phyloP scores from a whole-genome alignment of 2,888 invertebrate genomes.

The Drosophila ezoana region DNA sequence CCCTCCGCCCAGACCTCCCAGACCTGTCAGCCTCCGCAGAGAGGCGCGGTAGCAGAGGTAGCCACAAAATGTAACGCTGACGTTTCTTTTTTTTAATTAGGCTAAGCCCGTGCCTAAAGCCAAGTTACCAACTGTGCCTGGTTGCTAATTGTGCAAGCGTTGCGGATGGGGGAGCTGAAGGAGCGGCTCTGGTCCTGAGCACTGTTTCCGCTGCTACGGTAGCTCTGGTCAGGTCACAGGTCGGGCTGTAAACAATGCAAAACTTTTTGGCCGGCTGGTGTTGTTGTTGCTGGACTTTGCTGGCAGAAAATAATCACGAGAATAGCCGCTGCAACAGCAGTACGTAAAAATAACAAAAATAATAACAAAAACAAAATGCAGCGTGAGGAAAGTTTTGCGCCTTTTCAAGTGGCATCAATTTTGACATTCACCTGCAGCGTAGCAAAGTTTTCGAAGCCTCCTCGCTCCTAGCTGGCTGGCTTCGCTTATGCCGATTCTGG shows the following conservation, averaged over 20 bases:
- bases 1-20: not conserved
- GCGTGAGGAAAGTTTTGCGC: slow-evolving; percentile 61
- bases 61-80: slow-evolving; percentile 68
- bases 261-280: slow-evolving; percentile 46
- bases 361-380: slow-evolving; percentile 24
- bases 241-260: slow-evolving; percentile 43
- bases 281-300: slow-evolving; percentile 29
- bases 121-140: slow-evolving; percentile 67
- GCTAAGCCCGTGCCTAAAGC: slow-evolving; percentile 71
- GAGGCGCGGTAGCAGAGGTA: slow-evolving; percentile 13
- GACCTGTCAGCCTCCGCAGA: slow-evolving; percentile 6
- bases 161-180: not conserved
- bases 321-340: slow-evolving; percentile 28
- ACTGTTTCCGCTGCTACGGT: slow-evolving; percentile 30
- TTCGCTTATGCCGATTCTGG: slow-evolving; percentile 62
- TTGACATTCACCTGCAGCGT: slow-evolving; percentile 83
- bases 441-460: slow-evolving; percentile 54
- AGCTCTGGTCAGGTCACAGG: slow-evolving; percentile 38
- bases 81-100: slow-evolving; percentile 75
- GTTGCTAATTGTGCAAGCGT: slow-evolving; percentile 55
- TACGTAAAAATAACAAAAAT: slow-evolving; percentile 16
- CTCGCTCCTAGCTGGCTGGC: slow-evolving; percentile 32
- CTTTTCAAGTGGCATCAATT: slow-evolving; percentile 82
- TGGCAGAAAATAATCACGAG: slow-evolving; percentile 36
- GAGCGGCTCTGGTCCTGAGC: slow-evolving; percentile 25